A percentile compares a stretch with the other conserved stretches of the same genome.
These are phyloP conservation scores for Scrobipalpa atriplicella DNA, from an alignment of 2,888 invertebrate species.

Conservation along the genomic window DNA sequence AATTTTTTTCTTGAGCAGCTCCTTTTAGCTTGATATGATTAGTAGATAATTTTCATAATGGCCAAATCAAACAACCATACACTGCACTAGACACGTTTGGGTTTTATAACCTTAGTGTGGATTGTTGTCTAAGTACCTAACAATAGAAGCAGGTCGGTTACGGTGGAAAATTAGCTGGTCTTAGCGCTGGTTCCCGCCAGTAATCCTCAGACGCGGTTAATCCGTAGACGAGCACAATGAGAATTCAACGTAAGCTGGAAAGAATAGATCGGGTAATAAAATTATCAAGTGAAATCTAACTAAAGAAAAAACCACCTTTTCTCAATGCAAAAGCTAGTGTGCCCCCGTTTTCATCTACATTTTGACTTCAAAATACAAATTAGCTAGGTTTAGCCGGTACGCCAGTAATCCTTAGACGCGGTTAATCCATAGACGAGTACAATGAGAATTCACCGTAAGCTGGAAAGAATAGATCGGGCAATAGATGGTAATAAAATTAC, in stretches of 20 bases:
- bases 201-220: constrained; percentile 13
- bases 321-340: too few relatives aligned
- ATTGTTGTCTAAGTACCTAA: neutral
- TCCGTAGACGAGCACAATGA: constrained; percentile 11
- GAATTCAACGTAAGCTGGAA: constrained; percentile 1
- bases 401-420: neutral
- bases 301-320: too few relatives aligned
- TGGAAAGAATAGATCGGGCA: neutral
- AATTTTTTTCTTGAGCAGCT: too few relatives aligned
- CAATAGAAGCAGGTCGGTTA: neutral
- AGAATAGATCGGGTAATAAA: too few relatives aligned
- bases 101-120: neutral
- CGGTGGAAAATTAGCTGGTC: constrained; percentile 6
- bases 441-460: constrained; percentile 12
- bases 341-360: too few relatives aligned
- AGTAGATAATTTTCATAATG: too few relatives aligned
- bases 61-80: too few relatives aligned
- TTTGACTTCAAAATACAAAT: too few relatives aligned
- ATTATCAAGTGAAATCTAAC: too few relatives aligned
- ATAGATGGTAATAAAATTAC: too few relatives aligned
- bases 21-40: too few relatives aligned
- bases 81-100: neutral
- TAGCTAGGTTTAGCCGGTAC: too few relatives aligned
- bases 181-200: neutral
- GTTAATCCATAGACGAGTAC: constrained; percentile 13